These are phyloP conservation scores for Brachionus plicatilis DNA, from an alignment of 1,140 invertebrate genomes.

Conservation along the genomic window DNA sequence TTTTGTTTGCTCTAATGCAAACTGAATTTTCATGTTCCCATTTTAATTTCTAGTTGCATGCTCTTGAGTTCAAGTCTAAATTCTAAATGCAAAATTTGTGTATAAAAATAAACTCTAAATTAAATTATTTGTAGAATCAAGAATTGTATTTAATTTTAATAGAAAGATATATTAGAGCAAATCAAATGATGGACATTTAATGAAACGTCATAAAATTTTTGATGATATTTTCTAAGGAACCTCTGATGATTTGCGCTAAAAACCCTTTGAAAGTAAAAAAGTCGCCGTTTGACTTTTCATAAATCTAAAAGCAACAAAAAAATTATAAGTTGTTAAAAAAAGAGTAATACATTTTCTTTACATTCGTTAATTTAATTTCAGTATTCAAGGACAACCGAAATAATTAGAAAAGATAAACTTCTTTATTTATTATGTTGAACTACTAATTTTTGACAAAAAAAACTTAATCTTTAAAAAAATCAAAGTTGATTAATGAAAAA, in stretches of 20 bases:
- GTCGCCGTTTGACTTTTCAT: neutral
- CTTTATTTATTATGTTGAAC: too few relatives aligned
- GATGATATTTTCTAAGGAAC: conserved; percentile 38
- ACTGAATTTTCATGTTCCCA: neutral
- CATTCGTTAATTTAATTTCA: too few relatives aligned
- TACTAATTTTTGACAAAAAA: too few relatives aligned
- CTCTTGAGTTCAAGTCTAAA: neutral
- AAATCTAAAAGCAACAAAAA: too few relatives aligned
- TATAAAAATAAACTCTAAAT: neutral
- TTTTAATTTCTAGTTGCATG: neutral
- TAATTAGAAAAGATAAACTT: too few relatives aligned
- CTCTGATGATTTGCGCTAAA: conserved; percentile 19
- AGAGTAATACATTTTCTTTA: too few relatives aligned
- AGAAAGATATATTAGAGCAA: neutral
- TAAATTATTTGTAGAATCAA: neutral
- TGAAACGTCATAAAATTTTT: conserved; percentile 12
- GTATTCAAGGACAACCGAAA: too few relatives aligned
- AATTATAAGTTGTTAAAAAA: too few relatives aligned
- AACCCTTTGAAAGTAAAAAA: neutral
- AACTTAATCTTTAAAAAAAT: too few relatives aligned
- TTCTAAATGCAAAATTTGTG: neutral
- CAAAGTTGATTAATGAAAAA: too few relatives aligned
- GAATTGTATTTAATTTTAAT: neutral
- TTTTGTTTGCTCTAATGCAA: neutral
- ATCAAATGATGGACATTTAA: conserved; percentile 33